These are phyloP conservation scores for Illadopsis cleaveri DNA, from an alignment of 2,113 vertebrate genomes.

Conservation along the genomic window DNA sequence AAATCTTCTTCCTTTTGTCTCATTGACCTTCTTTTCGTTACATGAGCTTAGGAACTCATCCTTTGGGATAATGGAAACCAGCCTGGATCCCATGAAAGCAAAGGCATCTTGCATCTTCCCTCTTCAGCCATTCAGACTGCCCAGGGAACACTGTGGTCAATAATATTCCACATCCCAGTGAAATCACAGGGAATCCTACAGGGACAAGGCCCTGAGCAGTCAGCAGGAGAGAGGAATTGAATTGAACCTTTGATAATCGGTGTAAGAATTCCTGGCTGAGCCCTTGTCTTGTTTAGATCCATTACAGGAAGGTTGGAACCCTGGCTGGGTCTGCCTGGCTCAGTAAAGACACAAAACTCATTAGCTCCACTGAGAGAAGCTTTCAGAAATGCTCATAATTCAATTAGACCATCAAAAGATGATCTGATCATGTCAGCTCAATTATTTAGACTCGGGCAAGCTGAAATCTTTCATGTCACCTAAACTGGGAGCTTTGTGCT, in stretches of 20 bases:
- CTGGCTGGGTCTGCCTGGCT: not conserved
- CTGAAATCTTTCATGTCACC: not conserved
- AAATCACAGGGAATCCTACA: not conserved
- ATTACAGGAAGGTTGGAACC: not conserved
- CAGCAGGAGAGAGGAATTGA: not conserved
- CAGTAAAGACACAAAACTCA: not conserved
- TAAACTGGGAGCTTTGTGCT: not conserved
- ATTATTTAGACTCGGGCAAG: not conserved
- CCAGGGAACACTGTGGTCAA: not conserved
- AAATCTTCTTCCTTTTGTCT: not conserved
- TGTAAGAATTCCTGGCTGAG: not conserved
- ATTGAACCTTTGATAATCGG: not conserved
- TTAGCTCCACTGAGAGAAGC: not conserved
- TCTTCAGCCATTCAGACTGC: not conserved
- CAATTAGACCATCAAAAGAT: constrained; percentile 40
- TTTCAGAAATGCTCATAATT: constrained; percentile 3
- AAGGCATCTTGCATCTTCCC: not conserved
- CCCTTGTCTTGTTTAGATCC: not conserved
- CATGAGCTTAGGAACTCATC: not conserved
- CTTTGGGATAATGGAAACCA: not conserved
- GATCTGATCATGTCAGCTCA: constrained; percentile 24
- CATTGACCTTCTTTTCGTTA: not conserved
- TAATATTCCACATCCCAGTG: not conserved
- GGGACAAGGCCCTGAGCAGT: not conserved
- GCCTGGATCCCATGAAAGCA: not conserved